Base-by-base conservation (phyloP, 2,113 vertebrate species). In the Scortum barcoo region DNA sequence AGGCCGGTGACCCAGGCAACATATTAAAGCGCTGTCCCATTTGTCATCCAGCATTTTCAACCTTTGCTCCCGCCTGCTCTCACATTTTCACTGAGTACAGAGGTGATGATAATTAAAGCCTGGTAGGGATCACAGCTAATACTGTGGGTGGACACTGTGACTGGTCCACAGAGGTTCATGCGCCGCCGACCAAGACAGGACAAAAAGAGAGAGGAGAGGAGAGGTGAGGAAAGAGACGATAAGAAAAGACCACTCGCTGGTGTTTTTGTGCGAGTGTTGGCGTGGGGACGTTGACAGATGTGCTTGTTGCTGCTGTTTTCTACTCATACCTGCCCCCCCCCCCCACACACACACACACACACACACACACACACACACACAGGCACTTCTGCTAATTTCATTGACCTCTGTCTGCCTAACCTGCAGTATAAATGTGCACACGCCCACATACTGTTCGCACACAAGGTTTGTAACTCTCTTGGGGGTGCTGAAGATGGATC, bases 101-200 rank as follows among this genome's bases (percentile, higher is more conserved):
- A 81, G 76, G 80, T 79, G 79, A 78, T 10, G 78, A 71, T 86
- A 70, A 84, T 88, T 83, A 87, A 68, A 84, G 78, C 80, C 71
- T 79, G 78, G 72, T 74, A 36, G 65, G 40, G 56, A 81, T 87
- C 87, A 83, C 61, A 70, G 65, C 44, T 73, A 53, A 71, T 82
- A 22, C n/a, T 4, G 56, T 56, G 50, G 70, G 67, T 67, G 71
- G 81, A 81, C 61, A 65, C 2, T 81, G 51, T 70, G 48, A 78
- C 54, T 46, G 46, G 53, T 60, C 46, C 67, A 60, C 66, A 44
- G 72, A 63, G 56, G 58, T 53, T 36, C 11, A 26, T 48, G 38
- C 72, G 36, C 12, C 51, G 50, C 11, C 68, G 63, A 68, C 30
- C 33, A 63, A 70, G 81, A 76, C 76, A 50, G 56, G 76, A 88